These are phyloP conservation scores for Fratercula arctica DNA, from an alignment of 2,797 vertebrate species.

Conservation along the genomic window DNA sequence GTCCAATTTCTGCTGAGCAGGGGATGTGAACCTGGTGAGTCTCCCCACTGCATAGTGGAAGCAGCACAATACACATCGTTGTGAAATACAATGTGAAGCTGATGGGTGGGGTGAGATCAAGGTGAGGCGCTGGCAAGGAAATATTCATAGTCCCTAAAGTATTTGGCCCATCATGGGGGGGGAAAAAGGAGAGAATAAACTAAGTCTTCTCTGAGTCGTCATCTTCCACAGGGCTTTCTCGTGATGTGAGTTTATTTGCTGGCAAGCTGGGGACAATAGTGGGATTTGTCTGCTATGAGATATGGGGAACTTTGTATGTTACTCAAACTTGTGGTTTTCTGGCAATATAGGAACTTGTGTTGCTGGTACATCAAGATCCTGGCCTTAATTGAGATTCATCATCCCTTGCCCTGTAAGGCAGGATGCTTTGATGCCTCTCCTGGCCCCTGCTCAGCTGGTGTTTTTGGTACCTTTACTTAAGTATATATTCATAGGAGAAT, in stretches of 20 bases:
- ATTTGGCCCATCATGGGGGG: background rate
- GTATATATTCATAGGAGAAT: background rate
- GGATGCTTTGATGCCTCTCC: background rate
- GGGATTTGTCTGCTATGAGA: background rate
- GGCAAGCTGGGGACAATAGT: background rate
- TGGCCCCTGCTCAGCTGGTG: background rate
- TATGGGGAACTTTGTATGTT: background rate
- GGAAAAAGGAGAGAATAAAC: background rate
- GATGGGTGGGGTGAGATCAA: background rate
- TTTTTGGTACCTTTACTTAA: background rate
- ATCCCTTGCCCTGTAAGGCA: background rate
- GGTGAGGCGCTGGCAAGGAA: background rate
- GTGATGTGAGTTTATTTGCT: background rate
- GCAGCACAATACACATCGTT: accelerated
- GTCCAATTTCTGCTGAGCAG: background rate
- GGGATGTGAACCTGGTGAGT: background rate
- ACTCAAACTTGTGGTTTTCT: background rate
- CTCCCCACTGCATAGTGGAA: accelerated
- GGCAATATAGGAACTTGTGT: background rate
- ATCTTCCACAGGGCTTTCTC: background rate
- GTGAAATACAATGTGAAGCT: background rate
- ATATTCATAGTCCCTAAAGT: background rate
- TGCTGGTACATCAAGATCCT: background rate
- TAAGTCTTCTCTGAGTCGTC: accelerated
- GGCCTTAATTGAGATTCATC: background rate